phyloP scores from a whole-genome alignment of 2,888 invertebrate species.

The Synanthedon andrenaeformis region DNA sequence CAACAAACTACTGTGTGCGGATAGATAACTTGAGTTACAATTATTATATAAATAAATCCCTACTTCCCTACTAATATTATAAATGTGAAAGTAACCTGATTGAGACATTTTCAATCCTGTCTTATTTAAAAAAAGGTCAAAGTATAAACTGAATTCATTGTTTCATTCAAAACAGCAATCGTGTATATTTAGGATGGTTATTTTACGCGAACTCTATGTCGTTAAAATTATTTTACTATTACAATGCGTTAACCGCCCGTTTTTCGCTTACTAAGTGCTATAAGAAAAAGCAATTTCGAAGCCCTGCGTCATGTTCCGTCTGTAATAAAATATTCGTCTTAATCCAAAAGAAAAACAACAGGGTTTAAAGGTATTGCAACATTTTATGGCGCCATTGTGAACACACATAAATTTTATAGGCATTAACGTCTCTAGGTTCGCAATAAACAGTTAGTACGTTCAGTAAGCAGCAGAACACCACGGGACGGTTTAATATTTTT shows the following conservation, averaged over 20 bases:
- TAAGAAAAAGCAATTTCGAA: constrained; percentile 2
- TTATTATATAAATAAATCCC: no score
- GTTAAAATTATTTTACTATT: no score
- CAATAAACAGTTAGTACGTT: constrained; percentile 53
- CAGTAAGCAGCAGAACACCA: constrained; percentile 28
- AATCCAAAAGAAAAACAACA: constrained; percentile 44
- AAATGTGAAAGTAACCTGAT: no score
- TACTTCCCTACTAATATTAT: no score
- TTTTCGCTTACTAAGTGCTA: not conserved
- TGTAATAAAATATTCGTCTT: constrained; percentile 26
- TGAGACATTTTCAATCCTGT: no score
- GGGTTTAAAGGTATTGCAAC: constrained; percentile 57
- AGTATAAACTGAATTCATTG: no score
- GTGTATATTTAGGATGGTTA: no score
- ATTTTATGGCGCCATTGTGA: constrained; percentile 56
- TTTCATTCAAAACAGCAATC: no score
- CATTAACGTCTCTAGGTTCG: constrained; percentile 53
- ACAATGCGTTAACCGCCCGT: not conserved
- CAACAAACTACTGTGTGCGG: no score
- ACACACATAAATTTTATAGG: constrained; percentile 60
- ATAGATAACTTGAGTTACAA: no score
- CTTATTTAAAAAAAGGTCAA: no score
- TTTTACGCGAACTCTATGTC: no score
- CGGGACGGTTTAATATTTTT: constrained; percentile 47
- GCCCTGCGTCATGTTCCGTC: not conserved